A percentile compares a stretch with the other conserved stretches of the same genome.
phyloP scores from a whole-genome alignment of 2,113 vertebrate species.

The Brachypteracias leptosomus region DNA sequence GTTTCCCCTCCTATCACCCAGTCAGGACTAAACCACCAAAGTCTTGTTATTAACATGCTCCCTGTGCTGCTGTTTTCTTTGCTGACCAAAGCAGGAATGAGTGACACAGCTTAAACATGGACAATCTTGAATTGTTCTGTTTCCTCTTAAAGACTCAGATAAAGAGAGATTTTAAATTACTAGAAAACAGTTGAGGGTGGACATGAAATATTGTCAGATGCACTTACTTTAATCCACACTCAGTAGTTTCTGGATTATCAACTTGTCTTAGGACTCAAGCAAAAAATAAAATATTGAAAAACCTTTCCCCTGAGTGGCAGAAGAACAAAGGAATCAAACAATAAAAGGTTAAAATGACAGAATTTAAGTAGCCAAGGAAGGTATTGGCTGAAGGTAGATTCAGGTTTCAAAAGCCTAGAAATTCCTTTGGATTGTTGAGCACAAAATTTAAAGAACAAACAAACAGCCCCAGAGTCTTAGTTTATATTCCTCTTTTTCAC shows the following conservation, averaged over 20 bases:
- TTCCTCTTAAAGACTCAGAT: not conserved
- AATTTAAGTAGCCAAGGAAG: not conserved
- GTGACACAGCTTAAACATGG: not conserved
- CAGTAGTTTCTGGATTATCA: not conserved
- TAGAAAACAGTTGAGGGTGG: not conserved
- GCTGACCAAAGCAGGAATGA: not conserved
- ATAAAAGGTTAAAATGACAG: not conserved
- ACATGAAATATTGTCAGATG: not conserved
- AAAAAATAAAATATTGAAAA: not conserved
- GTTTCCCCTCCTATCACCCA: not conserved
- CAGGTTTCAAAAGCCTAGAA: not conserved
- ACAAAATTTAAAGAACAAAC: not conserved
- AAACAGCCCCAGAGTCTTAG: not conserved
- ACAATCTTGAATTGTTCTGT: not conserved
- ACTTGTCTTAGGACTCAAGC: not conserved
- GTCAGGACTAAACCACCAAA: not conserved
- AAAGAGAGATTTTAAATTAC: not conserved
- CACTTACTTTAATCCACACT: accelerated
- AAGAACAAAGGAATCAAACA: not conserved
- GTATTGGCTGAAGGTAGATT: not conserved
- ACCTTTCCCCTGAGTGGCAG: not conserved
- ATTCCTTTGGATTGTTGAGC: not conserved
- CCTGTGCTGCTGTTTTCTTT: not conserved
- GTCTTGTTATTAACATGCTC: not conserved
- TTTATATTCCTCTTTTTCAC: not conserved